Conservation (phyloP, 2,797 vertebrate genomes). For the Pangasius krempfi region DNA sequence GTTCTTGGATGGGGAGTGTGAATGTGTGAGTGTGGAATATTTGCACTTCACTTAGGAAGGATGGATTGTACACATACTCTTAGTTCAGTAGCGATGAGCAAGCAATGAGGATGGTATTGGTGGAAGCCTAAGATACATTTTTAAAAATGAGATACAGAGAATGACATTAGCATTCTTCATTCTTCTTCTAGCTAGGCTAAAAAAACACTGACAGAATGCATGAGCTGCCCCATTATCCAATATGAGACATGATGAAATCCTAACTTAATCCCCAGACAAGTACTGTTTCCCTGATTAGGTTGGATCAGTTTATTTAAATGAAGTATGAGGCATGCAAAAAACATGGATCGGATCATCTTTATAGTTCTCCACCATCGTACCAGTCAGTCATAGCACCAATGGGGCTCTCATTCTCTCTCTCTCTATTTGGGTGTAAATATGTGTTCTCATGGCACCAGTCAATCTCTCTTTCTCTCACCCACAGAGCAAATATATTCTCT, state of each 20-base stretch:
- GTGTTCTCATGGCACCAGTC: not conserved
- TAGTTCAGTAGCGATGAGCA: not conserved
- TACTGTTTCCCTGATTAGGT: constrained; percentile 32
- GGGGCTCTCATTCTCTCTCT: not conserved
- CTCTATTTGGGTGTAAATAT: not conserved
- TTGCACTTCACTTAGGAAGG: not conserved
- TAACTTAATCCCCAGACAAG: constrained; percentile 43
- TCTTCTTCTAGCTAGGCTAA: constrained; percentile 3
- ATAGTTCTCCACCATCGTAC: not conserved
- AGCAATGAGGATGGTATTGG: not conserved
- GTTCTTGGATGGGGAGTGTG: too few species aligned
- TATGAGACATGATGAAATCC: constrained; percentile 36
- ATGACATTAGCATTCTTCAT: not conserved
- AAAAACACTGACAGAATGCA: constrained; percentile 34
- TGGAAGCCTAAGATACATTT: constrained; percentile 21
- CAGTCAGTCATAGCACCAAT: not conserved
- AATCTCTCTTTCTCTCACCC: constrained; percentile 5
- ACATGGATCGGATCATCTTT: not conserved
- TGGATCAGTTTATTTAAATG: constrained; percentile 41
- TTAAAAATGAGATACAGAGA: not conserved
- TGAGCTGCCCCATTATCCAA: constrained; percentile 25
- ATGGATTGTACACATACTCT: not conserved
- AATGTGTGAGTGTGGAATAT: not conserved
- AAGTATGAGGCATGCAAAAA: constrained; percentile 28
- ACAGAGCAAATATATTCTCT: constrained; percentile 34